phyloP scores from a whole-genome alignment of 1,140 invertebrate species.

The Berghia stephanieae region DNA sequence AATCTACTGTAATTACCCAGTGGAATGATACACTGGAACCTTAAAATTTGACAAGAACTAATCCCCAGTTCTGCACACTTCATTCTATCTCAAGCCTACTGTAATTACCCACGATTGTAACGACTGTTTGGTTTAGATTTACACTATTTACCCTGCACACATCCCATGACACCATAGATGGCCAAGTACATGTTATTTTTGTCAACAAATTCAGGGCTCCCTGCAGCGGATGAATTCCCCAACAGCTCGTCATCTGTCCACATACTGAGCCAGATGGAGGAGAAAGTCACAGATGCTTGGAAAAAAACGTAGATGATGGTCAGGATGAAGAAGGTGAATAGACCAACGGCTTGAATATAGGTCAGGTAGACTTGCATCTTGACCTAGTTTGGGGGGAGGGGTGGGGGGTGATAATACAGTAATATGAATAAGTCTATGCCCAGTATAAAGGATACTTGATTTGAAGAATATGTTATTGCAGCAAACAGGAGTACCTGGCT shows the following conservation, averaged over 20 bases:
- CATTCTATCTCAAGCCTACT: no score
- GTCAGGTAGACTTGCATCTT: conserved; percentile 45
- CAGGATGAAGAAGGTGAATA: conserved; percentile 34
- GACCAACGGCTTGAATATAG: conserved; percentile 48
- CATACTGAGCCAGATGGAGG: conserved; percentile 51
- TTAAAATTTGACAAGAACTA: no score
- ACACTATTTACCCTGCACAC: conserved; percentile 51
- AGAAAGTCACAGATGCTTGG: conserved; percentile 40
- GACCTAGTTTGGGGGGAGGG: no score
- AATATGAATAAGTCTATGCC: no score
- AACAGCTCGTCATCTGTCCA: conserved; percentile 54
- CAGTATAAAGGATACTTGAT: no score
- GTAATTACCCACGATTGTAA: no score
- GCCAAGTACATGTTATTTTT: conserved; percentile 56
- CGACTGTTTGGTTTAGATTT: no score
- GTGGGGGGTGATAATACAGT: no score
- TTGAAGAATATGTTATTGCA: no score
- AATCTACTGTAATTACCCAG: conserved; percentile 38
- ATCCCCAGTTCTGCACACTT: no score
- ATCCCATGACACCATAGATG: conserved; percentile 53
- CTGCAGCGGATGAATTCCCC: conserved; percentile 37
- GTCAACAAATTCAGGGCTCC: conserved; percentile 45
- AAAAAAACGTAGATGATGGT: conserved; percentile 38
- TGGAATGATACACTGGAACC: no score
- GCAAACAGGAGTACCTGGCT: no score